phyloP scores from a whole-genome alignment of 2,113 vertebrate genomes.

The Microtus richardsoni region DNA sequence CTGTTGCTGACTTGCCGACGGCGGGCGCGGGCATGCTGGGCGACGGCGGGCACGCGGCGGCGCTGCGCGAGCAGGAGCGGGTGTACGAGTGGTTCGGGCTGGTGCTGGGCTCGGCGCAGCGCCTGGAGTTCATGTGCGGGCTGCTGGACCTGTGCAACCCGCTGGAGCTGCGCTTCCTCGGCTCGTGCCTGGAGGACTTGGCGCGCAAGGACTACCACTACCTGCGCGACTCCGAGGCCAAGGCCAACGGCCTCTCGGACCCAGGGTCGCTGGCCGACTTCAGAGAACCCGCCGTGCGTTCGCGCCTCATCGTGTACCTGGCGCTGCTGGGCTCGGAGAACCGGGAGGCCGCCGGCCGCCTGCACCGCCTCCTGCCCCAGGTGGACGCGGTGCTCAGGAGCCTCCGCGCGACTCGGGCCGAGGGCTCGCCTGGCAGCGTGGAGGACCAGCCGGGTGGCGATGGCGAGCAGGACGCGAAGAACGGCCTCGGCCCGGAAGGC shows the following conservation, averaged over 20 bases:
- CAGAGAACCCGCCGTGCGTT: slow-evolving; percentile 91
- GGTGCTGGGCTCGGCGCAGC: slow-evolving; percentile 93
- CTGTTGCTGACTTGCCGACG: slow-evolving; percentile 78
- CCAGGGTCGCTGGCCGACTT: slow-evolving; percentile 91
- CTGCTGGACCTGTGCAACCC: slow-evolving; percentile 97
- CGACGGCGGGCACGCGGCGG: slow-evolving; percentile 67
- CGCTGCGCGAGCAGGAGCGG: slow-evolving; percentile 91
- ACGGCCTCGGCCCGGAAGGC: slow-evolving; percentile 78
- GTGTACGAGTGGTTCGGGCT: slow-evolving; percentile 98
- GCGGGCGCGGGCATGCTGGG: slow-evolving; percentile 77
- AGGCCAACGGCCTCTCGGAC: slow-evolving; percentile 92
- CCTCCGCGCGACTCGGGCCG: slow-evolving; percentile 69
- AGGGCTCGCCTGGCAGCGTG: slow-evolving; percentile 54
- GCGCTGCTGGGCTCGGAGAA: slow-evolving; percentile 96
- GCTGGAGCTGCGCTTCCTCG: slow-evolving; percentile 96
- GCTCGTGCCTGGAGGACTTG: slow-evolving; percentile 96
- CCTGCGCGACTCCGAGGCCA: slow-evolving; percentile 95
- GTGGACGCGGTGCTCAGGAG: slow-evolving; percentile 89
- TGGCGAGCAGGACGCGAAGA: slow-evolving; percentile 73
- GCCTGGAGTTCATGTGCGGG: slow-evolving; percentile 96
- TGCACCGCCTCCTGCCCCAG: slow-evolving; percentile 93
- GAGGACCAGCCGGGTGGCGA: slow-evolving; percentile 73
- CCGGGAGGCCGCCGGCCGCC: slow-evolving; percentile 94
- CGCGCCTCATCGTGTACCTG: slow-evolving; percentile 95
- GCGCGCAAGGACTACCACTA: slow-evolving; percentile 97